Conservation (phyloP, 2,113 vertebrate species). For the Gobiocypris rarus region DNA sequence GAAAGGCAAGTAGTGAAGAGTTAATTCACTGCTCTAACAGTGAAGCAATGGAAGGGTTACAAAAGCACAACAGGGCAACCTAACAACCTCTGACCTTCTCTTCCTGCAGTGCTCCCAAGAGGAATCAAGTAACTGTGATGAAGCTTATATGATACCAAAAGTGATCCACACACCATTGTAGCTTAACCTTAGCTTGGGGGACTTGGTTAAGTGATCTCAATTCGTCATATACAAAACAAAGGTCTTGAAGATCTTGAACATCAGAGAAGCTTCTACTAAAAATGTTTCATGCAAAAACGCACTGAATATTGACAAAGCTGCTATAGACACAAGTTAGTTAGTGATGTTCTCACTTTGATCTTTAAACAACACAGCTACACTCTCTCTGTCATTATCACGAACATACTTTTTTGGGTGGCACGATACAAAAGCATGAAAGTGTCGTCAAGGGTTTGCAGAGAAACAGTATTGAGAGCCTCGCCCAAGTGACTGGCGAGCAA, state of each 20-base stretch:
- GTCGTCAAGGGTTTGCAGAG: background rate
- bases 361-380: background rate
- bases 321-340: background rate
- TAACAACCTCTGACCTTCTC: constrained; percentile 63
- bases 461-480: background rate
- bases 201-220: constrained; percentile 38
- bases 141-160: constrained; percentile 59
- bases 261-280: background rate
- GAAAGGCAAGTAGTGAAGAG: constrained; percentile 64
- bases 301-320: background rate
- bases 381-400: background rate
- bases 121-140: constrained; percentile 63
- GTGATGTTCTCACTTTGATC: background rate
- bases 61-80: constrained; percentile 68
- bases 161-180: constrained; percentile 38
- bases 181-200: constrained; percentile 45
- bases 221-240: background rate
- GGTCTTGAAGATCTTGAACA: background rate
- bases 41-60: constrained; percentile 60
- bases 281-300: background rate
- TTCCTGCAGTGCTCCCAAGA: constrained; percentile 54
- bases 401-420: background rate
- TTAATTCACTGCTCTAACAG: constrained; percentile 62
- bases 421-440: background rate
- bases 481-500: constrained; percentile 55